Percentiles rank a stretch among this genome's conserved stretches.
Conservation (phyloP, 2,113 vertebrate genomes). For the Notothenia coriiceps region DNA sequence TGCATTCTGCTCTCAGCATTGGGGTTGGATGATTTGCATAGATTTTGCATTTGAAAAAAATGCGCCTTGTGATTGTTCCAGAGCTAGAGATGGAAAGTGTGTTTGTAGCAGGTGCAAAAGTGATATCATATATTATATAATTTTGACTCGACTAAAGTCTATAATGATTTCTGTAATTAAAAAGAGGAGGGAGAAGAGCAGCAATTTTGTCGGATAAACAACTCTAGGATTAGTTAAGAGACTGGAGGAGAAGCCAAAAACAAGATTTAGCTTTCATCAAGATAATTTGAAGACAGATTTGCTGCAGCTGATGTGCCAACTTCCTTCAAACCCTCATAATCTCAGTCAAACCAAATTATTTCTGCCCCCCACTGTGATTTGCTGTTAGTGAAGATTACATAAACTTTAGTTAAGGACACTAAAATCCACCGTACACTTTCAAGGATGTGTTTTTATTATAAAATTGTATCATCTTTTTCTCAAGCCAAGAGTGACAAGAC, state of each 20-base stretch:
- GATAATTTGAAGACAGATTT: conserved; percentile 60
- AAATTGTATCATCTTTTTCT: not conserved
- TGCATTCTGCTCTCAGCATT: conserved; percentile 34
- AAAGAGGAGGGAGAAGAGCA: conserved; percentile 38
- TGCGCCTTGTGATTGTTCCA: conserved; percentile 2
- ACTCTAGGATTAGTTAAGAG: conserved; percentile 53
- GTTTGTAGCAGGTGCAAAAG: conserved; percentile 18
- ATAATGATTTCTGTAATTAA: conserved; percentile 19
- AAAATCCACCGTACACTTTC: not conserved
- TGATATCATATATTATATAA: conserved; percentile 55
- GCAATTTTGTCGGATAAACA: conserved; percentile 2
- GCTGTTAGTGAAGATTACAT: conserved; percentile 27
- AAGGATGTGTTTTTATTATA: not conserved
- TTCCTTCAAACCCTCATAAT: conserved; percentile 66
- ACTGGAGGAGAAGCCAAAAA: conserved; percentile 47
- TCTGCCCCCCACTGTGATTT: conserved; percentile 23
- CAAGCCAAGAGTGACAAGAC: not conserved
- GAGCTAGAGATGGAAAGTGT: not conserved
- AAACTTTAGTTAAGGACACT: conserved; percentile 11
- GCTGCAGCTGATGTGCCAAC: conserved; percentile 22
- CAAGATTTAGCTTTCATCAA: conserved; percentile 66
- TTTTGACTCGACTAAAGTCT: conserved; percentile 12
- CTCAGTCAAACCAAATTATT: conserved; percentile 61
- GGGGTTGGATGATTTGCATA: conserved; percentile 46
- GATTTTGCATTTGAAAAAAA: conserved; percentile 41